A percentile compares a stretch with the other conserved stretches of the same genome.
Evolutionary conservation across 2,113 vertebrate species (phyloP).

Genomic region (Dunckerocampus dactyliophorus): DNA sequence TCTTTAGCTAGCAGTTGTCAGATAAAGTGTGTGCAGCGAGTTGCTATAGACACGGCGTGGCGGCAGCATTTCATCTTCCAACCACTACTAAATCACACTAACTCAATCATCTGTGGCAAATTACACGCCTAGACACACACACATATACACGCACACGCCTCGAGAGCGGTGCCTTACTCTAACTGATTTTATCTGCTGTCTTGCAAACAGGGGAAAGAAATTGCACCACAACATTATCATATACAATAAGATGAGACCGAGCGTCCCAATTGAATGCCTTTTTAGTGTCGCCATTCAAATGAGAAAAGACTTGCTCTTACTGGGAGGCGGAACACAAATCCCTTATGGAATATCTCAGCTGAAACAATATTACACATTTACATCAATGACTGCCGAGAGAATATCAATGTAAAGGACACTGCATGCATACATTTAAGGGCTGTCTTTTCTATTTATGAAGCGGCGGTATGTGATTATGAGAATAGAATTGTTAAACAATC

Average conservation of each 20-base stretch:
- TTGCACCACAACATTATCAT: constrained; percentile 66
- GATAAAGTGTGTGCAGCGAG: constrained; percentile 56
- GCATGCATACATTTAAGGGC: constrained; percentile 26
- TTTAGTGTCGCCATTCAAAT: constrained; percentile 60
- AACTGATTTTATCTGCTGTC: constrained; percentile 65
- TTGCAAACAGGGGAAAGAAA: constrained; percentile 54
- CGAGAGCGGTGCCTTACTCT: constrained; percentile 40
- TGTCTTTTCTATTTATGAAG: constrained; percentile 20
- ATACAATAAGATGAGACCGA: constrained; percentile 64
- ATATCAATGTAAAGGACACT: constrained; percentile 43
- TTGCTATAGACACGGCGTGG: constrained; percentile 42
- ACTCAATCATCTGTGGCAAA: constrained; percentile 61
- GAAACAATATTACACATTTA: constrained; percentile 57
- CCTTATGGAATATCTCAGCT: constrained; percentile 43
- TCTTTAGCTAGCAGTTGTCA: constrained; percentile 49
- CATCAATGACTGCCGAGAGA: constrained; percentile 39
- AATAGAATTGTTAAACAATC: background rate
- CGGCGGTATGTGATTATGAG: constrained; percentile 5
- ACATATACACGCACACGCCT: constrained; percentile 14
- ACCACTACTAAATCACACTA: constrained; percentile 61
- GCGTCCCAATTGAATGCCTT: constrained; percentile 54
- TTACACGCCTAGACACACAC: constrained; percentile 16
- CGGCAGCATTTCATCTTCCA: constrained; percentile 61
- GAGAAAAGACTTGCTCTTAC: constrained; percentile 54
- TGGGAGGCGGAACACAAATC: constrained; percentile 34